Percentiles rank a stretch among this genome's conserved stretches.
Evolutionary conservation across 2,888 invertebrate genomes (phyloP).

Genomic region (Cheilosia pagana): DNA sequence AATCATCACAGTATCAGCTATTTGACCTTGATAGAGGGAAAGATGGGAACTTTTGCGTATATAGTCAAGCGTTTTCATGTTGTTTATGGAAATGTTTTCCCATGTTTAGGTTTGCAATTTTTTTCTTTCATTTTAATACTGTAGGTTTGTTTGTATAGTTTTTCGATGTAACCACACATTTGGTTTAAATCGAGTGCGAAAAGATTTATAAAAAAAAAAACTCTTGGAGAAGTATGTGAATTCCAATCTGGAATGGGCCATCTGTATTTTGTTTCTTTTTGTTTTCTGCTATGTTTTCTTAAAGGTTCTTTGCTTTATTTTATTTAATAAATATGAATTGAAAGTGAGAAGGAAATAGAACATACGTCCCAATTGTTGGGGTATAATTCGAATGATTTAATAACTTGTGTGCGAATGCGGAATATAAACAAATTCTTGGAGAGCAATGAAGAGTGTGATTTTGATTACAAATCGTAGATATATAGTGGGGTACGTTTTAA

Average conservation of each 20-base stretch:
- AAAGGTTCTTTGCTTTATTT: neutral
- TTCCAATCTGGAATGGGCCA: slow-evolving; percentile 26
- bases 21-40: slow-evolving; percentile 47
- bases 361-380: neutral
- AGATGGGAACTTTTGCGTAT: slow-evolving; percentile 16
- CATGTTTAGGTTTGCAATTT: slow-evolving; percentile 30
- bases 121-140: slow-evolving; percentile 1
- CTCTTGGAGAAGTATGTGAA: neutral
- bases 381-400: slow-evolving; percentile 1
- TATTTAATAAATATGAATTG: slow-evolving; percentile 5
- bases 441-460: neutral
- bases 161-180: slow-evolving; percentile 5
- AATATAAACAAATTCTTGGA: neutral
- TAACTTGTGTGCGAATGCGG: neutral
- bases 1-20: slow-evolving; percentile 30
- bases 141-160: neutral
- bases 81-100: slow-evolving; percentile 39
- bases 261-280: slow-evolving; percentile 40
- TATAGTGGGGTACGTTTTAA: neutral
- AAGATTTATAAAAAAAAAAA: slow-evolving; percentile 11
- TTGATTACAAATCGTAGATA: neutral
- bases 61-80: neutral
- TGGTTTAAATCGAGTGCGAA: slow-evolving; percentile 33
- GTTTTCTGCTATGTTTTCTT: neutral
- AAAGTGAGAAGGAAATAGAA: slow-evolving; percentile 5